Conservation (phyloP, 2,797 vertebrate genomes). For the Naso thynnoides region DNA sequence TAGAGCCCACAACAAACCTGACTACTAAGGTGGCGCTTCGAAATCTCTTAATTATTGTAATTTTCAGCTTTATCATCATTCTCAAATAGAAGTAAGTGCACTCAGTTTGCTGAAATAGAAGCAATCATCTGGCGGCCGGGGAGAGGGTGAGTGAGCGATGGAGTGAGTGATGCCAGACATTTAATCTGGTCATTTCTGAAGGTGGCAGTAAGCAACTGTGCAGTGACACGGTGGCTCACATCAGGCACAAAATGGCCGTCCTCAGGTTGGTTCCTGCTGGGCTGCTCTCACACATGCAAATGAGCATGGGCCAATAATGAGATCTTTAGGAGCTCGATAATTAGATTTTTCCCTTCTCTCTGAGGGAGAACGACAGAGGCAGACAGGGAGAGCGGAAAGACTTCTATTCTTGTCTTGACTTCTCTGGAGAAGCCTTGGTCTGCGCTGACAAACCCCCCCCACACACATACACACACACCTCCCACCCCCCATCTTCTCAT, state of each 20-base stretch:
- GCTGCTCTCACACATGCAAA: constrained; percentile 82
- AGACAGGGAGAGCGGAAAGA: constrained; percentile 70
- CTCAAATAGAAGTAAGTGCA: constrained; percentile 18
- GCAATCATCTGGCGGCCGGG: constrained; percentile 29
- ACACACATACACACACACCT: too few species aligned
- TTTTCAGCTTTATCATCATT: constrained; percentile 37
- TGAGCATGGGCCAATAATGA: constrained; percentile 83
- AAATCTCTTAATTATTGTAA: constrained; percentile 35
- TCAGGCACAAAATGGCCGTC: constrained; percentile 80
- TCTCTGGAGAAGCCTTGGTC: constrained; percentile 72
- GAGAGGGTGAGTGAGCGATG: constrained; percentile 27
- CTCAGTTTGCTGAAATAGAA: constrained; percentile 37
- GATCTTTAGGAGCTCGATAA: constrained; percentile 85
- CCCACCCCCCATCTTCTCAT: background rate
- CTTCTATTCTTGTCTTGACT: constrained; percentile 75
- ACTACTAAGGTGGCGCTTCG: constrained; percentile 1
- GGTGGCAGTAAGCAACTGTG: constrained; percentile 62
- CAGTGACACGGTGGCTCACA: constrained; percentile 60
- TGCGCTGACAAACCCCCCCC: constrained; percentile 63
- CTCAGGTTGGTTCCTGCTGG: constrained; percentile 75
- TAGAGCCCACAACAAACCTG: constrained; percentile 30
- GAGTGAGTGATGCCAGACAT: constrained; percentile 47
- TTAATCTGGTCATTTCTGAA: constrained; percentile 69
- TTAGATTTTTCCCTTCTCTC: constrained; percentile 82
- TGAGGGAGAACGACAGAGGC: constrained; percentile 70